Percentiles rank a stretch among this genome's conserved stretches.
Conservation (phyloP, 1,140 invertebrate species). For the Caerostris darwini region DNA sequence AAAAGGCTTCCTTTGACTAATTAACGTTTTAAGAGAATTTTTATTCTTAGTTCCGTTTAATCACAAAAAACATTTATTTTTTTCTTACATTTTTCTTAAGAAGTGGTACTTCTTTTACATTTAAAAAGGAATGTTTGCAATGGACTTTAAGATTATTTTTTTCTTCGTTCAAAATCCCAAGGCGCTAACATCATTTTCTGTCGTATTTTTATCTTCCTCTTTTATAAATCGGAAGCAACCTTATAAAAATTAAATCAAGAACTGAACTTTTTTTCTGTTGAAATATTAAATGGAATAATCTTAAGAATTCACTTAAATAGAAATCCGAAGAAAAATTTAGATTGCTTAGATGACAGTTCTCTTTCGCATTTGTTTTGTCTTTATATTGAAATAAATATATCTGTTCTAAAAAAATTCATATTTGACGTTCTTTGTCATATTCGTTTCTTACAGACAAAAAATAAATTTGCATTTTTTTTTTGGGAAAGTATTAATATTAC, state of each 20-base stretch:
- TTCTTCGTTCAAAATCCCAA: not conserved
- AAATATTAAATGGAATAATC: conserved; percentile 1
- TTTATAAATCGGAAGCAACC: not conserved
- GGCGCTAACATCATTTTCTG: not conserved
- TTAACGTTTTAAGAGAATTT: conserved; percentile 16
- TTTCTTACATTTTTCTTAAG: not conserved
- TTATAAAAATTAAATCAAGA: conserved; percentile 14
- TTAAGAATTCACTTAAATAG: not conserved
- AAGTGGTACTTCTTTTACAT: not conserved
- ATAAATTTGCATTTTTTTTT: not conserved
- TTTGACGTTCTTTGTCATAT: not conserved
- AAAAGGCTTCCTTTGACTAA: not conserved
- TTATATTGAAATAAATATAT: conserved; percentile 14
- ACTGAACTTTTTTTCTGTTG: not conserved
- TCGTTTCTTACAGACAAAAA: not conserved
- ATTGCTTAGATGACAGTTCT: conserved; percentile 8
- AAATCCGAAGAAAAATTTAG: not conserved
- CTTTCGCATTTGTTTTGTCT: not conserved
- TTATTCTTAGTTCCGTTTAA: not conserved
- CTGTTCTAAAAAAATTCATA: not conserved
- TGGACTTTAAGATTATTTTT: not conserved
- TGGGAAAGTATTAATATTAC: not conserved
- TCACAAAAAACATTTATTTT: not conserved
- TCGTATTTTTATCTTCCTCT: not conserved
- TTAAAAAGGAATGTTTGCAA: not conserved